These are phyloP conservation scores for Lucifuga dentata DNA, from an alignment of 2,113 vertebrate species.

Conservation along the genomic window DNA sequence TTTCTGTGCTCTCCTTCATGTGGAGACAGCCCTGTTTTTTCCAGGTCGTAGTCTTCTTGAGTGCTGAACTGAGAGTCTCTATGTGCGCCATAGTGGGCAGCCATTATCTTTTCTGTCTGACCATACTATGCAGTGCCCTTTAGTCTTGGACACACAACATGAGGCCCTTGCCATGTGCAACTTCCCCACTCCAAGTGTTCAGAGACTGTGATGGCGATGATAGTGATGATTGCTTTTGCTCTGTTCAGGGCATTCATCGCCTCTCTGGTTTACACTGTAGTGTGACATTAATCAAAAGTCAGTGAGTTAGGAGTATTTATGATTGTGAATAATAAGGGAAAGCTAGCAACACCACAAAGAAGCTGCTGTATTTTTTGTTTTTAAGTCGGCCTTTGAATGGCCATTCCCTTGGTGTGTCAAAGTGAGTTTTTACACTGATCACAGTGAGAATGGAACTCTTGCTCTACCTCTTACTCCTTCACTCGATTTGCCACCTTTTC, in stretches of 20 bases:
- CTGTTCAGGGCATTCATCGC: constrained; percentile 33
- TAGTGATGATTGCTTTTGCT: constrained; percentile 18
- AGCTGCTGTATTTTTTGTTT: constrained; percentile 68
- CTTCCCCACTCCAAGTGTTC: constrained; percentile 66
- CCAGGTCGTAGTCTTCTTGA: constrained; percentile 30
- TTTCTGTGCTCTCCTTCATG: constrained; percentile 59
- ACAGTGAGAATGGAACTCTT: constrained; percentile 80
- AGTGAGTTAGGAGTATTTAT: constrained; percentile 69
- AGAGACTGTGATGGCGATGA: constrained; percentile 41
- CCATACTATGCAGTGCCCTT: constrained; percentile 70
- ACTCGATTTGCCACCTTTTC: constrained; percentile 74
- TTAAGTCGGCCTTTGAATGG: constrained; percentile 60
- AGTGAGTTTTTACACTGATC: constrained; percentile 64
- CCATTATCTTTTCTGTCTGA: constrained; percentile 51
- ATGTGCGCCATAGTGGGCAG: constrained; percentile 30
- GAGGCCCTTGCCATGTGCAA: constrained; percentile 45
- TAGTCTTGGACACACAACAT: constrained; percentile 30
- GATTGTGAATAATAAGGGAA: constrained; percentile 79
- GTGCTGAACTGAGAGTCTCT: constrained; percentile 46
- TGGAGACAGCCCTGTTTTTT: constrained; percentile 9
- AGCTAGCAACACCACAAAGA: constrained; percentile 74
- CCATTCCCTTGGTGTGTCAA: constrained; percentile 71
- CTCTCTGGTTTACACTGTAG: constrained; percentile 72
- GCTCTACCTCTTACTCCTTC: constrained; percentile 83
- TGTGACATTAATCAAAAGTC: constrained; percentile 67